Evolutionary conservation across 2,888 invertebrate genomes (phyloP), one percentile per base, ranked within the genome.

Genomic region (Lamellibrachia satsuma): DNA sequence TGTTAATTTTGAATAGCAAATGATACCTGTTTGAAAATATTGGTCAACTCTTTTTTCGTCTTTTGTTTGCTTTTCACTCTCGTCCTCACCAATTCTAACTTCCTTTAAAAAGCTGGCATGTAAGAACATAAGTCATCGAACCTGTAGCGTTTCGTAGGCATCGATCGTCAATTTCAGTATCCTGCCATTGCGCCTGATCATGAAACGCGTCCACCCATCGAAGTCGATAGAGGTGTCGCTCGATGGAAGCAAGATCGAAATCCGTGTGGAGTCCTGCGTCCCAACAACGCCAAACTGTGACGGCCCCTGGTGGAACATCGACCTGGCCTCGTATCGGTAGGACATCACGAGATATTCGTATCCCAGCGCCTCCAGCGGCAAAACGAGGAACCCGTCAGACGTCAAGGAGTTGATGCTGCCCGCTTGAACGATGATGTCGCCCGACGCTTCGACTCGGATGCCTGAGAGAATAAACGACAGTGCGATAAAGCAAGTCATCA

Each of bases 361-460:
- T 11, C 93, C 93, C 22, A 93, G 91, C 11, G 93, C 15, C 11
- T 52, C 55, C 4, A 51, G 52, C 2, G 93, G 93, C 7, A 93
- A 90, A 7, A 60, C 92, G 9, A 93, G 92, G 92, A 91, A 93
- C n/a, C 92, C 93, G 91, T 93, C 93, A 6, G 92, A 91, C 9
- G 93, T 93, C 11, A 52, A 57, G 92, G 91, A 60, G 90, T 93
- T 93, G 15, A 93, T 91, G 52, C 52, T 93, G 52, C 92, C 93
- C 11, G 55, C 93, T 51, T 93, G 90, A 22, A 93, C 93, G 11
- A 75, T 90, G 52, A 93, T 90, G 11, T 92, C 55, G n/a, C 52
- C 92, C 52, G 90, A 90, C 7, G 93, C 92, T 52, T 91, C 90
- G 2, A 93, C 91, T 11, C 90, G 60, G 7, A 93, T 90, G 39